Conservation (phyloP, 2,797 vertebrate genomes). For the Spea hammondii region DNA sequence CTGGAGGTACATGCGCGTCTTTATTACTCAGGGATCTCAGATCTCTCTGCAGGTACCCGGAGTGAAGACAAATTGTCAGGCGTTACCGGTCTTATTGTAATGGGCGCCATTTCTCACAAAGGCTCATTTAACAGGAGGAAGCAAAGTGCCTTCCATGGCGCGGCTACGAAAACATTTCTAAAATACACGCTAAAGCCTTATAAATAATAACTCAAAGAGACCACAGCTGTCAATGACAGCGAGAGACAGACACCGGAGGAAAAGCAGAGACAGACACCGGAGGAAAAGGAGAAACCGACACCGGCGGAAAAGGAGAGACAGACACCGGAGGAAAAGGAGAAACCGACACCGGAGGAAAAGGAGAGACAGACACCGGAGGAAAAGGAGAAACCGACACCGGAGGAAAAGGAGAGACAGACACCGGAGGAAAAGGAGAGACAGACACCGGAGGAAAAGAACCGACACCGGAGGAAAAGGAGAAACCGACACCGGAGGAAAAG, state of each 20-base stretch:
- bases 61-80: slow-evolving; percentile 16
- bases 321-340: background rate
- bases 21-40: slow-evolving; percentile 15
- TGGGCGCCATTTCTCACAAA: background rate
- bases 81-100: slow-evolving; percentile 10
- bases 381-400: no score
- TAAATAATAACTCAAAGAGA: slow-evolving; percentile 16
- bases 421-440: no score
- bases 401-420: no score
- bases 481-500: no score
- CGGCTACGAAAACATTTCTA: background rate
- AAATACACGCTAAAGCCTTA: slow-evolving; percentile 22
- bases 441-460: no score
- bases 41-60: background rate
- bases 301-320: background rate
- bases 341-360: no score
- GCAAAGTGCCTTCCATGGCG: background rate
- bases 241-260: background rate
- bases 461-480: no score
- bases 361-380: no score
- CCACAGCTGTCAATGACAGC: slow-evolving; percentile 9
- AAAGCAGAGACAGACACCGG: background rate
- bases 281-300: background rate
- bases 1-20: background rate
- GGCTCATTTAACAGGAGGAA: background rate